phyloP scores from a whole-genome alignment of 2,888 invertebrate species.

The Barypeithes pellucidus region DNA sequence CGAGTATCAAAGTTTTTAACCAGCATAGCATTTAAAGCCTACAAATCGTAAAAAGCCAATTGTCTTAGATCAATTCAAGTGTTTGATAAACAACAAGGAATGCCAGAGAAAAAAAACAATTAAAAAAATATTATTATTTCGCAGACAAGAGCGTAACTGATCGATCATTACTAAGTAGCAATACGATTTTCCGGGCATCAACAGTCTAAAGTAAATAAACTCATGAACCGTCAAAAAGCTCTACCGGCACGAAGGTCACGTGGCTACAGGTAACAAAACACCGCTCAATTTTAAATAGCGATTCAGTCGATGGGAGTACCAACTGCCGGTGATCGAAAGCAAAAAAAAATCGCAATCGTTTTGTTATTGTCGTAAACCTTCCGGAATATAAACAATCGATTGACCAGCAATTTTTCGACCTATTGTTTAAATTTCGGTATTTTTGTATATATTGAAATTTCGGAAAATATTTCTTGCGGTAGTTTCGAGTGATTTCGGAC shows the following conservation, averaged over 20 bases:
- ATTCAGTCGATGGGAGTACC: constrained; percentile 47
- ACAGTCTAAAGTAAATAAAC: constrained; percentile 36
- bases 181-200: constrained; percentile 21
- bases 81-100: no score
- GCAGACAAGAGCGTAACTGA: constrained; percentile 3
- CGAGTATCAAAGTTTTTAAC: no score
- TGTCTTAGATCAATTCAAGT: no score
- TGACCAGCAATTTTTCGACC: no score
- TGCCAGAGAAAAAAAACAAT: not conserved
- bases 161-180: not conserved
- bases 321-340: constrained; percentile 33
- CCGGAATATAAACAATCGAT: constrained; percentile 7
- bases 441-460: not conserved
- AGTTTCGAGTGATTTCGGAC: constrained; percentile 5
- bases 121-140: not conserved
- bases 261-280: constrained; percentile 48
- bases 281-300: constrained; percentile 48
- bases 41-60: no score
- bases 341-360: constrained; percentile 22
- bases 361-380: constrained; percentile 2
- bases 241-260: constrained; percentile 41
- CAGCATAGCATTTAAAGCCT: no score
- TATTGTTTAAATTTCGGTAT: constrained; percentile 2
- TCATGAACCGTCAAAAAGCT: constrained; percentile 38
- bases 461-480: not conserved